Conservation (phyloP, 2,797 vertebrate genomes). For the Dipus sagitta region DNA sequence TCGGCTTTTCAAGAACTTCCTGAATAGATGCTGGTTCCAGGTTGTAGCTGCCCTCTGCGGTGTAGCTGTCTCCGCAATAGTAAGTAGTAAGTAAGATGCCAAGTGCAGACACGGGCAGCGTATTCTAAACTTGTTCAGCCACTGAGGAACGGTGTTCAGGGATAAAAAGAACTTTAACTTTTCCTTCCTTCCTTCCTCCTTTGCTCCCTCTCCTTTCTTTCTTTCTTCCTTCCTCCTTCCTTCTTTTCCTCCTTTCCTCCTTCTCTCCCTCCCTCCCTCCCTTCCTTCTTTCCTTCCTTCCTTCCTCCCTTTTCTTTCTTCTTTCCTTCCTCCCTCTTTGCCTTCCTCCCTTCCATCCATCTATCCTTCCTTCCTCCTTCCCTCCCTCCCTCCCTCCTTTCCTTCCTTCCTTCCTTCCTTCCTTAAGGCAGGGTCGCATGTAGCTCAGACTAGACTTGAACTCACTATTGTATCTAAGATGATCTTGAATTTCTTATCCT, state of each 20-base stretch:
- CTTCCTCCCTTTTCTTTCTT: too few species aligned
- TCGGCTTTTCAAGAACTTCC: conserved; percentile 18
- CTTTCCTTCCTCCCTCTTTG: too few species aligned
- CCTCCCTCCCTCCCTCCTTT: too few species aligned
- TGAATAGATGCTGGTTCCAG: neutral
- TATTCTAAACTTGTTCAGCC: neutral
- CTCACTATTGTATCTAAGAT: neutral
- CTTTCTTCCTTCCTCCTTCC: too few species aligned
- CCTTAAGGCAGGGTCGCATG: neutral
- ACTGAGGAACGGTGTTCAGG: neutral
- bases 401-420: too few species aligned
- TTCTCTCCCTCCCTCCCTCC: too few species aligned
- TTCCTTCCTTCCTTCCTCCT: neutral
- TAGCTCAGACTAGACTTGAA: neutral
- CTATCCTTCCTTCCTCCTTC: too few species aligned
- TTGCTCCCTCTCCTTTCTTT: too few species aligned
- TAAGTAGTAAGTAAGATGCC: too few species aligned
- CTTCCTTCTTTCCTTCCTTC: too few species aligned
- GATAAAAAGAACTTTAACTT: neutral
- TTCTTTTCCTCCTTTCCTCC: too few species aligned
- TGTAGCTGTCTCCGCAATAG: neutral
- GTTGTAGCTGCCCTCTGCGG: neutral
- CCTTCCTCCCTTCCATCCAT: too few species aligned
- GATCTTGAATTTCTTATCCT: neutral
- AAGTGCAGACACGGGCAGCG: neutral